Conservation (phyloP, 2,888 invertebrate species). For the Drosophila mimica region DNA sequence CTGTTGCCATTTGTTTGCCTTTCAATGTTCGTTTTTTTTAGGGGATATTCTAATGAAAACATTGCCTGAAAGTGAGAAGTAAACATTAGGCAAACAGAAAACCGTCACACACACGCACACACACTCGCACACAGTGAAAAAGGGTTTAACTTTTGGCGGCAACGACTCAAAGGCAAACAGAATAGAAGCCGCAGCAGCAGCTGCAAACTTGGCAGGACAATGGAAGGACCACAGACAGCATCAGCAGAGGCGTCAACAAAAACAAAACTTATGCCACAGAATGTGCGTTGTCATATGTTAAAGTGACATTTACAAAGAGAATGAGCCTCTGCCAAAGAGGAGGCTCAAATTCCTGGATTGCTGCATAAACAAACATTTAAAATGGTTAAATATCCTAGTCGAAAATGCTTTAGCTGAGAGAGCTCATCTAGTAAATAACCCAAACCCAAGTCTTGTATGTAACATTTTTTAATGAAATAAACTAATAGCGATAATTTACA, state of each 20-base stretch:
- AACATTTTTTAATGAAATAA: not conserved
- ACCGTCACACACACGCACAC: constrained; percentile 25
- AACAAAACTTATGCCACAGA: constrained; percentile 17
- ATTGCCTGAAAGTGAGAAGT: constrained; percentile 77
- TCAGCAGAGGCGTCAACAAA: constrained; percentile 12
- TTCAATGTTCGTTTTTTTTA: constrained; percentile 26
- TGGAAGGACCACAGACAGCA: constrained; percentile 24
- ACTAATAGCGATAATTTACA: not conserved
- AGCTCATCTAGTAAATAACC: not conserved
- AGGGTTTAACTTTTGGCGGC: constrained; percentile 56
- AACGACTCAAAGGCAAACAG: constrained; percentile 60
- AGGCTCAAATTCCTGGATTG: constrained; percentile 35
- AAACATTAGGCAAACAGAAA: constrained; percentile 74
- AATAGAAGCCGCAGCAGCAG: constrained; percentile 57
- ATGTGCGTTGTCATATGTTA: constrained; percentile 69
- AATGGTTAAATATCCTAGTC: not conserved
- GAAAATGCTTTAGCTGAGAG: not conserved
- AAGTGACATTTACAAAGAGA: constrained; percentile 47
- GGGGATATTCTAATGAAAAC: constrained; percentile 71
- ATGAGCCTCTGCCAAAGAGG: not conserved
- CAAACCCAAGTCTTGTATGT: not conserved
- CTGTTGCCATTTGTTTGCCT: constrained; percentile 33
- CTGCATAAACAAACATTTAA: constrained; percentile 19
- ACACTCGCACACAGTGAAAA: constrained; percentile 13
- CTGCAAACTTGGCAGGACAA: constrained; percentile 51